Base-by-base conservation (phyloP, 2,113 vertebrate genomes). In the Nycticebus coucang region DNA sequence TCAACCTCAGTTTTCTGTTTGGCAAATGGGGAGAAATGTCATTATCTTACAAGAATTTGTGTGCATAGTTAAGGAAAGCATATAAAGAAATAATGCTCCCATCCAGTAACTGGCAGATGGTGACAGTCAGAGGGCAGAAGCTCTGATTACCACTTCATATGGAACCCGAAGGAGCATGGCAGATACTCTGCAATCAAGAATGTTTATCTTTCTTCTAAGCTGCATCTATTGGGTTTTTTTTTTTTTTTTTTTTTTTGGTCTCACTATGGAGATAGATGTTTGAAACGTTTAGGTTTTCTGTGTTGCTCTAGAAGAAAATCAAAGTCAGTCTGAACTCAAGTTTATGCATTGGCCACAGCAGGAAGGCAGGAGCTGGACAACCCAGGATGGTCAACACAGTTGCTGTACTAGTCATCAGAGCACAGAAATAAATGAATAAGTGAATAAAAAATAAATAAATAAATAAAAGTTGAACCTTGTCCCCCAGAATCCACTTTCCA, bases 41-140 rank as follows among this genome's bases (percentile, higher is more conserved):
- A 64, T 12, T 66, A 33, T 50, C 33, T 78, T 28, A 45, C 11
- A 83, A 30, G 33, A 55, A 55, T 50, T 94, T 89, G 82, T 82
- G 45, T 71, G 66, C 78, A 35, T 15, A 77, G n/a, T 59, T 60
- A 78, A 91, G 55, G n/a, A 81, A 94, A 88, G 87, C 86, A 86
- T 69, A 95, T 18, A 89, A 89, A 96, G 81, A 89, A 87, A 71
- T 64, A 33, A 92, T 17, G 28, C 15, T 94, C 92, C 68, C 72
- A 24, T 87, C 41, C 86, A 92, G 85, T 64, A 71, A 62, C 19
- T 77, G 75, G 75, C 60, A 89, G 96, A 87, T 92, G 74, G 75
- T 55, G 82, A 37, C n/a, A 60, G 26, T 91, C 69, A 87, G 62
- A 55, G 90, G 89, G 71, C 22, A 90, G 80, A 74, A 82, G 41